Conservation (phyloP, 2,113 vertebrate species). For the Anser cygnoides region DNA sequence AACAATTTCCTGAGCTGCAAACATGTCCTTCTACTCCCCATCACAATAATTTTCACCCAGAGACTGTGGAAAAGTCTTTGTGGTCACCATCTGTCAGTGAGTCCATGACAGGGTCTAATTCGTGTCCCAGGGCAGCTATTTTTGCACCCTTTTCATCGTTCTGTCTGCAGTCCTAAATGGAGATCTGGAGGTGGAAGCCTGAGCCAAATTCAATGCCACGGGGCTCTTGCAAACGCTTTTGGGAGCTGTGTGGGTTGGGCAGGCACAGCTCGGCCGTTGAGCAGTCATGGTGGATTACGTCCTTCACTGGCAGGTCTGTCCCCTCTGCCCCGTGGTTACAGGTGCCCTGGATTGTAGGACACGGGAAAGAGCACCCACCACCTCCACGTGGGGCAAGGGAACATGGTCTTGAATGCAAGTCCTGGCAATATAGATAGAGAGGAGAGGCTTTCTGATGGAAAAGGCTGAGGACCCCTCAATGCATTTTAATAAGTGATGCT, state of each 20-base stretch:
- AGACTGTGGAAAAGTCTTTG: not conserved
- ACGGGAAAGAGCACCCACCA: not conserved
- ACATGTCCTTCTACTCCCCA: not conserved
- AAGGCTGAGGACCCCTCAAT: accelerated
- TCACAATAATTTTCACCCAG: not conserved
- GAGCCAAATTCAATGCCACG: not conserved
- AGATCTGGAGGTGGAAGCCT: not conserved
- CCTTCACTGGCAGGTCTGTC: not conserved
- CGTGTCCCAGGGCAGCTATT: not conserved
- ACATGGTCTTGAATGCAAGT: accelerated
- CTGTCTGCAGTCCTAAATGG: not conserved
- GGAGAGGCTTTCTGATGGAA: not conserved
- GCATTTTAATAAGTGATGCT: accelerated
- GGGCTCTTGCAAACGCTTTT: not conserved
- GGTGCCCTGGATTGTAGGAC: not conserved
- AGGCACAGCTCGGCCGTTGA: not conserved
- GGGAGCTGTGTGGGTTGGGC: not conserved
- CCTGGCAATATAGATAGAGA: accelerated
- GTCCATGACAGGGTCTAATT: not conserved
- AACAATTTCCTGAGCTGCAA: not conserved
- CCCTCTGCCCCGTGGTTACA: not conserved
- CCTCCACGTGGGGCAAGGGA: accelerated
- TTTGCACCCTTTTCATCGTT: not conserved
- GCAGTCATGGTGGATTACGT: accelerated
- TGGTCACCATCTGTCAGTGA: not conserved